Evolutionary conservation across 2,797 vertebrate species (phyloP).

Genomic region (Mormyrus proboscirostris): DNA sequence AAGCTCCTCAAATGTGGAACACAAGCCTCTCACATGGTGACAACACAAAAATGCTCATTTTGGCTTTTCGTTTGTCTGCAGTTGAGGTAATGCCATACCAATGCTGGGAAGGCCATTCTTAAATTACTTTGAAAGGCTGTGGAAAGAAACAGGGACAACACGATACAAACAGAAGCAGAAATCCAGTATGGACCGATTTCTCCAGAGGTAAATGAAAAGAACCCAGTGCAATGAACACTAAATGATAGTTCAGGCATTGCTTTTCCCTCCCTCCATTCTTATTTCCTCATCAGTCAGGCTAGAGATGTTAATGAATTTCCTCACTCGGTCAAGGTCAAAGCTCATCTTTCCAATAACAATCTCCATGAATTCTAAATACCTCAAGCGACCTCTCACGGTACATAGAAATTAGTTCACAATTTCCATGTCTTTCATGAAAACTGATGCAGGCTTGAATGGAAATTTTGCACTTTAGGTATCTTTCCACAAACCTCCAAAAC

Average conservation of each 20-base stretch:
- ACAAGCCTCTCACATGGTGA: neutral
- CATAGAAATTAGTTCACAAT: conserved; percentile 10
- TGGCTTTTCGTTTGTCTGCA: neutral
- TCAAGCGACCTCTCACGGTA: conserved; percentile 18
- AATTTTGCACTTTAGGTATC: neutral
- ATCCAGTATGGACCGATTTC: neutral
- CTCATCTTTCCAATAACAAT: conserved; percentile 51
- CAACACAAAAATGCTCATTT: neutral
- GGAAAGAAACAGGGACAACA: neutral
- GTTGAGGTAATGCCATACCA: neutral
- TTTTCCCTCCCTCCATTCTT: neutral
- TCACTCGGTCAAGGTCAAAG: conserved; percentile 60
- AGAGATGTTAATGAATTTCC: conserved; percentile 50
- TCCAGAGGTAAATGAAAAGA: neutral
- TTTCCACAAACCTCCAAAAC: neutral
- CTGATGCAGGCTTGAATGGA: neutral
- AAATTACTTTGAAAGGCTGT: neutral
- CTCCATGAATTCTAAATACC: conserved; percentile 54
- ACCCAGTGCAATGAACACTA: conserved; percentile 40
- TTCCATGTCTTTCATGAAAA: neutral
- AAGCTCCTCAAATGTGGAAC: neutral
- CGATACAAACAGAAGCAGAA: neutral
- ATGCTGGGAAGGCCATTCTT: neutral
- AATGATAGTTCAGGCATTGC: conserved; percentile 37
- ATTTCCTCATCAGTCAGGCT: conserved; percentile 15